Evolutionary conservation across 2,113 vertebrate species (phyloP).

Genomic region (Clarias macrocephalus): DNA sequence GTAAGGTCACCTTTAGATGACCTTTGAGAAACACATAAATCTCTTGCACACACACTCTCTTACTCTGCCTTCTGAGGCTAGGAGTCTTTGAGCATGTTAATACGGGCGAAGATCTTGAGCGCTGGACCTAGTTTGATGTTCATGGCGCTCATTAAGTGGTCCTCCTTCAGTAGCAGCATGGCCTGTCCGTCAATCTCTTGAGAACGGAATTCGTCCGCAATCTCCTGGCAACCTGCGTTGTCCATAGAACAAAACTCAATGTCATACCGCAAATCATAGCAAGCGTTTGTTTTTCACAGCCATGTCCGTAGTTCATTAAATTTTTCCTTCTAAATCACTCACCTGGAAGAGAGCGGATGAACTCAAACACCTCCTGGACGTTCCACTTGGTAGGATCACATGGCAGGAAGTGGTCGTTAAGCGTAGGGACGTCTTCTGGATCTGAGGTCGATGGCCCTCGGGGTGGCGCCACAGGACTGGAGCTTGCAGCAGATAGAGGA

Average conservation of each 20-base stretch:
- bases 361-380: slow-evolving; percentile 92
- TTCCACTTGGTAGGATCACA: slow-evolving; percentile 95
- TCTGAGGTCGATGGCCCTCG: slow-evolving; percentile 74
- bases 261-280: background rate
- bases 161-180: slow-evolving; percentile 91
- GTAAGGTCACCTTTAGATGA: slow-evolving; percentile 33
- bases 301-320: background rate
- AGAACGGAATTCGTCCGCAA: slow-evolving; percentile 91
- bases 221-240: slow-evolving; percentile 89
- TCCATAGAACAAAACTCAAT: background rate
- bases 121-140: slow-evolving; percentile 97
- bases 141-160: slow-evolving; percentile 98
- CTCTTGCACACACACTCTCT: slow-evolving; percentile 17
- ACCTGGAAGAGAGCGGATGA: slow-evolving; percentile 93
- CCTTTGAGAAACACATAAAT: slow-evolving; percentile 32
- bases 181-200: slow-evolving; percentile 97
- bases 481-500: slow-evolving; percentile 89
- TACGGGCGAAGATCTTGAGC: slow-evolving; percentile 94
- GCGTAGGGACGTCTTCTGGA: slow-evolving; percentile 78
- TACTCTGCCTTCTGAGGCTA: slow-evolving; percentile 69
- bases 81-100: slow-evolving; percentile 97
- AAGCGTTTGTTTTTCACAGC: background rate
- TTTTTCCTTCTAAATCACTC: slow-evolving; percentile 44
- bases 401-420: slow-evolving; percentile 83
- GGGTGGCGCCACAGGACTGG: slow-evolving; percentile 80